Evolutionary conservation across 2,888 invertebrate species (phyloP), one percentile per base, ranked within the genome.

Genomic region (Margaritifera margaritifera): DNA sequence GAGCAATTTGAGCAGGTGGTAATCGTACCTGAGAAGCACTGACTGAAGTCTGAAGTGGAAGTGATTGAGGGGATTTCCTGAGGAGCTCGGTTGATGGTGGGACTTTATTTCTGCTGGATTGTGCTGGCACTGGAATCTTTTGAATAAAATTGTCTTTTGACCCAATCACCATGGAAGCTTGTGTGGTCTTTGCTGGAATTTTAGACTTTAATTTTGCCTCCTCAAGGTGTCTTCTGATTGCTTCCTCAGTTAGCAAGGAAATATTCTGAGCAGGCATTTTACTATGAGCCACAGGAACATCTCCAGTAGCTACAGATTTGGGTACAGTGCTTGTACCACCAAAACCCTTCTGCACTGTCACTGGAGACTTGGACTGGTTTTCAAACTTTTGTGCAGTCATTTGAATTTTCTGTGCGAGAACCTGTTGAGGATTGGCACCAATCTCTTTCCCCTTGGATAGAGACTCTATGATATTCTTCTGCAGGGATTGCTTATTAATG

Each of bases 61-160:
- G 66, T 52, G 71, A 59, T 58, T 74, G 69, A 27, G 77, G 77
- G 11, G 72, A 72, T 71, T 77, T 77, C 74, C 74, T 74, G 74
- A 74, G 72, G 52, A 25, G 52, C 15, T 77, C 74, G 6, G 51
- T 27, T 18, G 64, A 25, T 50, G 72, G 20, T 20, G 42, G 42
- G 42, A 42, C 42, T 42, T 42, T 42, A 42, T 42, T 42, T 42
- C 42, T 42, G 42, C 15, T 42, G 42, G 15, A 11, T 42, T 42
- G 42, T 42, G 42, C 42, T 15, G 42, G 15, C 15, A 42, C 11
- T 42, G 42, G 42, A 42, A 42, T 42, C 42, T 42, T 42, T 42
- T 42, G 42, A 42, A 42, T 42, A 42, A 42, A 42, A 42, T 15
- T 42, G 42, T 42, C 42, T 42, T 42, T 42, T 42, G 42, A 8